A percentile compares a stretch with the other conserved stretches of the same genome.
Conservation (phyloP, 2,797 vertebrate genomes). For the Syngnathus acus region DNA sequence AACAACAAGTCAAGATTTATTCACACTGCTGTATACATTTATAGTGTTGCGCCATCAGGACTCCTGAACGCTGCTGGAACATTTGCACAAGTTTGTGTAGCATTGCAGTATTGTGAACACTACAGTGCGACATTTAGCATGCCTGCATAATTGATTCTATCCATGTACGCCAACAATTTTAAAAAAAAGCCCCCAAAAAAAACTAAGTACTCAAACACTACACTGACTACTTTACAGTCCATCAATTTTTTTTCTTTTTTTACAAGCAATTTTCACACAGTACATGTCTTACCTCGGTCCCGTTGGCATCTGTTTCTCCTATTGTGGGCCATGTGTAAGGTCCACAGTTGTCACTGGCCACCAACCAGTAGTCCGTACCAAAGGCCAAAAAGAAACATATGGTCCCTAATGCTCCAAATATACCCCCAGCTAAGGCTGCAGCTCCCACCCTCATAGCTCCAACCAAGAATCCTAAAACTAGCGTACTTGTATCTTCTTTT, state of each 20-base stretch:
- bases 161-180: too few species aligned
- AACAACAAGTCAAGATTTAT: too few species aligned
- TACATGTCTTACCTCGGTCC: conserved; percentile 53
- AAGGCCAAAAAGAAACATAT: conserved; percentile 79
- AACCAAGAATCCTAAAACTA: conserved; percentile 2
- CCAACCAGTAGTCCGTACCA: conserved; percentile 83
- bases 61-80: too few species aligned
- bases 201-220: too few species aligned
- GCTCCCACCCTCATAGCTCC: conserved; percentile 76
- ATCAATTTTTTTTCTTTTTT: neutral
- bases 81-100: too few species aligned
- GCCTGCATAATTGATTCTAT: too few species aligned
- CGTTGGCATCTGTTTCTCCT: conserved; percentile 32
- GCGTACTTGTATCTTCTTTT: neutral
- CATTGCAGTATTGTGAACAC: too few species aligned
- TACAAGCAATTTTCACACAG: neutral
- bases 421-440: conserved; percentile 68
- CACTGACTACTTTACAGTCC: neutral
- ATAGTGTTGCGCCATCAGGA: too few species aligned
- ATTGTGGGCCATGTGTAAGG: conserved; percentile 20
- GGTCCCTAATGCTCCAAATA: conserved; percentile 70
- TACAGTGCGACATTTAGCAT: too few species aligned
- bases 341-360: conserved; percentile 76
- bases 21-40: too few species aligned
- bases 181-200: too few species aligned